Evolutionary conservation across 2,113 vertebrate species (phyloP), one percentile per base, ranked within the genome.

Genomic region (Cyprinodon brontotheroides): DNA sequence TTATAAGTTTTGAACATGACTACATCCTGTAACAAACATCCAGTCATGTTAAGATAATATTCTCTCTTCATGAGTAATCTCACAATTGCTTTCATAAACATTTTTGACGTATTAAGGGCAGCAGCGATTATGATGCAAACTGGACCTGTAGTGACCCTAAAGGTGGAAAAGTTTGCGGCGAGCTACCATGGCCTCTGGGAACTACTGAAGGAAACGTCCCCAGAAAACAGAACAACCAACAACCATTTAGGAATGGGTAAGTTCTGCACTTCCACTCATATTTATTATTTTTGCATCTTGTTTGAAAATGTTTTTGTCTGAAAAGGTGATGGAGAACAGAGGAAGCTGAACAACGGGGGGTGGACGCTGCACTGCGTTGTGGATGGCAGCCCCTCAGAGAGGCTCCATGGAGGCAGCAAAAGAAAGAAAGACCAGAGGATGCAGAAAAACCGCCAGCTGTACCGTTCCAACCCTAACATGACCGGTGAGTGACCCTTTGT

Each of bases 41-140:
- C 43, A 45, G 13, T 15, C 47, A 50, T 50, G 14, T 15, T 50
- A 17, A 29, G 29, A 29, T 29, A 17, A 17, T 2, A 5, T 50
- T 48, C 14, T 6, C 48, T 15, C 7, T 50, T 15, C 17, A 13
- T 53, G 50, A 17, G 50, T 8, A 53, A 13, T 17, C 17, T 7
- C 50, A 53, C 15, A 3, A 17, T 20, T 8, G 17, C 50, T 53
- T 53, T 53, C 50, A 53, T 53, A 53, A 76, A 71, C 45, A 53
- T 53, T 40, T 39, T 50, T 70, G 1, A 66, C 10, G 61, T 40
- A 1, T 70, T 66, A 70, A 98, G 97, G 94, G 97, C 97, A 43
- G 97, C 96, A 76, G 95, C 96, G 9, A 94, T 98, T 76, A 96
- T 99, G 95, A 95, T 96, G 75, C 95, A 96, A 80, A 98, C 96